Evolutionary conservation across 2,113 vertebrate genomes (phyloP).

Genomic region (Eptesicus fuscus): DNA sequence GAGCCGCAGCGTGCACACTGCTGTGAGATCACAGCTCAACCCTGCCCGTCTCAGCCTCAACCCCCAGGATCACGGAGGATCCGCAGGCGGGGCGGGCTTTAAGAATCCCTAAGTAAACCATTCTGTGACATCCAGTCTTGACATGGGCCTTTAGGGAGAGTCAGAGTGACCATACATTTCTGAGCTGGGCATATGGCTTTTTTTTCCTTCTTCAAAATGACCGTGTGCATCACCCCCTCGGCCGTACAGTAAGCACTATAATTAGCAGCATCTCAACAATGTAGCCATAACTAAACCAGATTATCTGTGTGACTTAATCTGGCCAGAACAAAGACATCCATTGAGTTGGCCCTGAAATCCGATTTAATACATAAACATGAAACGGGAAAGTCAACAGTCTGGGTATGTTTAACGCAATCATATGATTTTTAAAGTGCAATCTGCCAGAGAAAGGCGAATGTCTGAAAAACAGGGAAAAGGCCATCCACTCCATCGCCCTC

Average conservation of each 20-base stretch:
- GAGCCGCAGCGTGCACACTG: not conserved
- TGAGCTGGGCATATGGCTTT: constrained; percentile 57
- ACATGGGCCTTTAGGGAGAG: not conserved
- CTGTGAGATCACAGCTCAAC: fast-evolving
- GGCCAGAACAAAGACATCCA: constrained; percentile 72
- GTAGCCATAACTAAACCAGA: constrained; percentile 67
- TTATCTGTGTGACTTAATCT: constrained; percentile 71
- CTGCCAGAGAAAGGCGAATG: constrained; percentile 26
- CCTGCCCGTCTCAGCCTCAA: not conserved
- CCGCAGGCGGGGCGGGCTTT: not conserved
- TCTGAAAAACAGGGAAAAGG: not conserved
- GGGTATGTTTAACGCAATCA: constrained; percentile 55
- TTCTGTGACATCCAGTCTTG: constrained; percentile 3
- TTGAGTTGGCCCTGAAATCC: constrained; percentile 71
- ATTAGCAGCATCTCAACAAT: constrained; percentile 62
- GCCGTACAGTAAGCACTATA: not conserved
- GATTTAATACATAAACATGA: constrained; percentile 68
- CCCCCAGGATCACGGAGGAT: fast-evolving
- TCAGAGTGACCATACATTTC: constrained; percentile 70
- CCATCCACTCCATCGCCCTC: not conserved
- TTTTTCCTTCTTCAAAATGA: constrained; percentile 3
- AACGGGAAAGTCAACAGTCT: constrained; percentile 26
- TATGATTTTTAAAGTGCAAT: constrained; percentile 6
- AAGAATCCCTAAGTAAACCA: constrained; percentile 8
- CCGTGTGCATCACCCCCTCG: not conserved